phyloP scores from a whole-genome alignment of 2,113 vertebrate genomes.

The Indicator indicator region DNA sequence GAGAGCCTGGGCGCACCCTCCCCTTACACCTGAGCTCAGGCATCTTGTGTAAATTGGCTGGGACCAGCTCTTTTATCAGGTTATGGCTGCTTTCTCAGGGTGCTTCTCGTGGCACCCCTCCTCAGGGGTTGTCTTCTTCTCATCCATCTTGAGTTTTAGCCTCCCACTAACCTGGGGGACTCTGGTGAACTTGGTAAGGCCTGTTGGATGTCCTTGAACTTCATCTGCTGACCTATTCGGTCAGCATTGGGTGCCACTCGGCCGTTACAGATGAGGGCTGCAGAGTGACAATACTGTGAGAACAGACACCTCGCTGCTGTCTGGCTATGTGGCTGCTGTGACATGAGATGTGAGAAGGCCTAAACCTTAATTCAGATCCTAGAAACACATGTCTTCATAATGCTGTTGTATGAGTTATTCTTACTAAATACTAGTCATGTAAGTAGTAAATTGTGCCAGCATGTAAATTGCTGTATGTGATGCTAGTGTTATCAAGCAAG shows the following conservation, averaged over 20 bases:
- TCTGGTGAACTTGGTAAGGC: not conserved
- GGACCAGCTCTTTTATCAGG: not conserved
- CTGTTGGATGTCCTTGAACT: not conserved
- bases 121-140: not conserved
- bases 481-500: not conserved
- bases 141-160: not conserved
- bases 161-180: not conserved
- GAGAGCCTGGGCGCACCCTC: conserved; percentile 7
- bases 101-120: not conserved
- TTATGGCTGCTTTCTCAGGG: not conserved
- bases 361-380: not conserved
- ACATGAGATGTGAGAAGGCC: not conserved
- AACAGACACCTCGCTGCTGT: not conserved
- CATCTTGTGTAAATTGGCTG: not conserved
- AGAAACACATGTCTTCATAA: not conserved
- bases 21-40: not conserved
- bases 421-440: not conserved
- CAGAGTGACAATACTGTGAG: accelerated
- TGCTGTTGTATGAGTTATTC: not conserved
- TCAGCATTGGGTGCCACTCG: not conserved
- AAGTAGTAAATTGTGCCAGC: not conserved
- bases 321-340: not conserved
- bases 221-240: not conserved
- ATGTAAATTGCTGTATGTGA: not conserved
- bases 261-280: not conserved